Percentiles rank a stretch among this genome's conserved stretches.
These are phyloP conservation scores for Desoria tigrina DNA, from an alignment of 2,888 invertebrate species.

Conservation along the genomic window DNA sequence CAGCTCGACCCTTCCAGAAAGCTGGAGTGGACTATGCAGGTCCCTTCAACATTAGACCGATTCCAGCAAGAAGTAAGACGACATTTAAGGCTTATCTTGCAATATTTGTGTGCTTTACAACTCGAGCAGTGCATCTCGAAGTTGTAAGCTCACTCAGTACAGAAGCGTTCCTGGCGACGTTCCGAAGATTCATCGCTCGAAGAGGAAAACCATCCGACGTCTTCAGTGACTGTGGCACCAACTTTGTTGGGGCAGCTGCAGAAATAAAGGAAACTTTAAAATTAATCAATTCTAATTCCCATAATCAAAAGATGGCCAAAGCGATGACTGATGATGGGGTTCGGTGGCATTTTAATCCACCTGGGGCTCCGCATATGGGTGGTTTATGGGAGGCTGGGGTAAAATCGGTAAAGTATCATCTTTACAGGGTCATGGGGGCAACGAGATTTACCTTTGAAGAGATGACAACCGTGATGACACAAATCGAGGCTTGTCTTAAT, in stretches of 20 bases:
- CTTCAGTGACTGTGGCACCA: conserved; percentile 55
- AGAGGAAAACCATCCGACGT: conserved; percentile 53
- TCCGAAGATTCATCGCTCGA: conserved; percentile 54
- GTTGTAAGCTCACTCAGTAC: conserved; percentile 54
- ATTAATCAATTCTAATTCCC: neutral
- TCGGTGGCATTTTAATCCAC: conserved; percentile 56
- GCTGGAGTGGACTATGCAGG: conserved; percentile 40
- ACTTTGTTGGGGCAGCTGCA: conserved; percentile 34
- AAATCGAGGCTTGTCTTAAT: conserved; percentile 55
- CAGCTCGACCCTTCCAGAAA: conserved; percentile 50
- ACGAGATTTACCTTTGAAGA: conserved; percentile 54
- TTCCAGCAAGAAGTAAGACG: neutral
- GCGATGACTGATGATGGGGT: conserved; percentile 41
- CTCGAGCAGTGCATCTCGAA: conserved; percentile 50
- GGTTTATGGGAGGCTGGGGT: conserved; percentile 56
- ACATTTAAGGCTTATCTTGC: conserved; percentile 7
- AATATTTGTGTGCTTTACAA: conserved; percentile 23
- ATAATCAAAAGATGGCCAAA: neutral
- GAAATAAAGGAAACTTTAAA: conserved; percentile 37
- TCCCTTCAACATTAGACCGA: conserved; percentile 4
- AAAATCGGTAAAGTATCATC: conserved; percentile 55
- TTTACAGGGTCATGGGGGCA: conserved; percentile 53
- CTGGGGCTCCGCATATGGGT: conserved; percentile 55
- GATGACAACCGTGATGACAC: conserved; percentile 53
- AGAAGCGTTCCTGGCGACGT: conserved; percentile 55